Evolutionary conservation across 30 jellyfish, hydroid and myxozoan genomes (phyloP).

Genomic region (Hydractinia echinata): DNA sequence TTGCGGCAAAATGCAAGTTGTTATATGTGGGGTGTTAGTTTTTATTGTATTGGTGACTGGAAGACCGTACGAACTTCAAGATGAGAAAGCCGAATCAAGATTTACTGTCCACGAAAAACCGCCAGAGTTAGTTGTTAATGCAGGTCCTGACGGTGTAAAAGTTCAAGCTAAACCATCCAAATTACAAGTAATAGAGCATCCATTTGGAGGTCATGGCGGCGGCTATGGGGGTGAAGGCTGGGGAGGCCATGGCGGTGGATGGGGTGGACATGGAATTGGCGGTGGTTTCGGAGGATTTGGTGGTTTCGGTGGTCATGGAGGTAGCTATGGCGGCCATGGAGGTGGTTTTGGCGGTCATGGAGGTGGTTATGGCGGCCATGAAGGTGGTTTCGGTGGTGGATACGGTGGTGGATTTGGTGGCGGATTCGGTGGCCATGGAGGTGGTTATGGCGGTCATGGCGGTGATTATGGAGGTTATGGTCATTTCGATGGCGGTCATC

Average conservation of each 20-base stretch:
- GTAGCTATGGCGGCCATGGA: slow-evolving; percentile 38
- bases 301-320: slow-evolving; percentile 35
- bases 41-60: slow-evolving; percentile 42
- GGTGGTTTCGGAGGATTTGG: slow-evolving; percentile 52
- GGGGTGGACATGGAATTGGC: slow-evolving; percentile 28
- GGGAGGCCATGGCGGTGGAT: slow-evolving; percentile 50
- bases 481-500: slow-evolving; percentile 54
- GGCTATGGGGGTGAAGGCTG: slow-evolving; percentile 62
- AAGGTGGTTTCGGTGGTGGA: slow-evolving; percentile 38
- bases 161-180: slow-evolving; percentile 92
- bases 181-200: slow-evolving; percentile 85
- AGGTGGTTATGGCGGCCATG: slow-evolving; percentile 48
- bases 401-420: slow-evolving; percentile 57
- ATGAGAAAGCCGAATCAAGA: slow-evolving; percentile 59
- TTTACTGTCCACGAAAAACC: slow-evolving; percentile 91
- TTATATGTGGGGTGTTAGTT: slow-evolving; percentile 16
- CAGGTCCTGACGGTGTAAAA: slow-evolving; percentile 95
- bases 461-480: slow-evolving; percentile 59
- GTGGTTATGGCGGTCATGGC: slow-evolving; percentile 46
- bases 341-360: slow-evolving; percentile 49
- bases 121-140: slow-evolving; percentile 86
- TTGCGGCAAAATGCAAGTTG: neutral
- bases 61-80: slow-evolving; percentile 69
- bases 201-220: slow-evolving; percentile 47
- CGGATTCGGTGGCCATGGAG: slow-evolving; percentile 41